Evolutionary conservation across 2,113 vertebrate genomes (phyloP).

Genomic region (Anthoscopus minutus): DNA sequence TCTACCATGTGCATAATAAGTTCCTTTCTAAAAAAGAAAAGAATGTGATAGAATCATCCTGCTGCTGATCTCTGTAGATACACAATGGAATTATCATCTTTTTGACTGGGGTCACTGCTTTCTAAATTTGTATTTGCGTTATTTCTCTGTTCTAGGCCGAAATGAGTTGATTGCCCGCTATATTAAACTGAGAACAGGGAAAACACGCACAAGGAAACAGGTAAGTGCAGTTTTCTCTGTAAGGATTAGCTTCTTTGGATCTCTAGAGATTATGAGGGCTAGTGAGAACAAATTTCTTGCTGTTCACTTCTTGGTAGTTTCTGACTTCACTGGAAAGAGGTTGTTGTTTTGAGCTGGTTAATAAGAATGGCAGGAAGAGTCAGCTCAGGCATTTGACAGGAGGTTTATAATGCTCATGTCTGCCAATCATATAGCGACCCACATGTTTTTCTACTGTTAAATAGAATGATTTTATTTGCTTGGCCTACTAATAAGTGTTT

Average conservation of each 20-base stretch:
- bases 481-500: not conserved
- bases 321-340: not conserved
- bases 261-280: not conserved
- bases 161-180: conserved; percentile 95
- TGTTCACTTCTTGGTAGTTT: not conserved
- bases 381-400: not conserved
- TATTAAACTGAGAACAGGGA: conserved; percentile 94
- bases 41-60: not conserved
- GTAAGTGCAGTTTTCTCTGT: conserved; percentile 58
- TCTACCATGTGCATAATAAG: not conserved
- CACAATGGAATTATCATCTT: not conserved
- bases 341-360: not conserved
- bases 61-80: not conserved
- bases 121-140: not conserved
- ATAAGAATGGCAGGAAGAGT: not conserved
- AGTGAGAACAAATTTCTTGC: not conserved
- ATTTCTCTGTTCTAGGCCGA: conserved; percentile 75
- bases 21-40: not conserved
- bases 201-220: conserved; percentile 96
- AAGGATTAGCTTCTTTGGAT: not conserved
- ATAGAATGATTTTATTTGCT: not conserved
- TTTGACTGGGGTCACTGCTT: not conserved
- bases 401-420: not conserved
- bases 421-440: not conserved
- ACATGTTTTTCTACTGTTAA: not conserved